Conservation (phyloP, 2,113 vertebrate species). For the Chelonoidis abingdonii region DNA sequence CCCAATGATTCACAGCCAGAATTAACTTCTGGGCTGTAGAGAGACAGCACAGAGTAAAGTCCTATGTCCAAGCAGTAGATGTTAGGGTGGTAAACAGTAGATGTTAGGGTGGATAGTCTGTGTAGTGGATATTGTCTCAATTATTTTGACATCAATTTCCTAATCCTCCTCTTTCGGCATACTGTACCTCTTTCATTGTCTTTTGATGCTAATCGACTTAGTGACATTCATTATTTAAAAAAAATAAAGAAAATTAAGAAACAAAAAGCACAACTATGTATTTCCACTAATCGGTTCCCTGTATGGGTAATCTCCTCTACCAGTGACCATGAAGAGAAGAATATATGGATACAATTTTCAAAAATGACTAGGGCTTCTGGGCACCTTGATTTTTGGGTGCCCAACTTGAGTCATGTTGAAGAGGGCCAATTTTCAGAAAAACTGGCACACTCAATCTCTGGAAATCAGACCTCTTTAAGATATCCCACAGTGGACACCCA, state of each 20-base stretch:
- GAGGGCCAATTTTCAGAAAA: neutral
- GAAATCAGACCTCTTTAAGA: neutral
- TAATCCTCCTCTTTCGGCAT: neutral
- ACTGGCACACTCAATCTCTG: accelerated
- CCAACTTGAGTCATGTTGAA: neutral
- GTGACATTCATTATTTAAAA: neutral
- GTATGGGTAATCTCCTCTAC: neutral
- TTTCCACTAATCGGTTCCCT: neutral
- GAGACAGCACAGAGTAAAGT: neutral
- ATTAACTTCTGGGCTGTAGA: neutral
- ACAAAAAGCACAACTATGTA: neutral
- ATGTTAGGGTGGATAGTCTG: neutral
- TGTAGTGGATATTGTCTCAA: neutral
- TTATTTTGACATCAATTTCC: neutral
- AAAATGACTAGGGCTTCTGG: neutral
- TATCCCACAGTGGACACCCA: neutral
- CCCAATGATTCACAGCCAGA: neutral
- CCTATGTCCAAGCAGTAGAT: accelerated
- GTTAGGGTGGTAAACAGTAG: neutral
- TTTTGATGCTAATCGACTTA: neutral
- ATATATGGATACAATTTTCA: neutral
- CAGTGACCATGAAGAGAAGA: neutral
- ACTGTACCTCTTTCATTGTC: neutral
- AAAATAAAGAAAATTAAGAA: neutral
- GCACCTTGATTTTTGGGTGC: neutral